Evolutionary conservation across 2,113 vertebrate genomes (phyloP).

Genomic region (Limnothrissa miodon): DNA sequence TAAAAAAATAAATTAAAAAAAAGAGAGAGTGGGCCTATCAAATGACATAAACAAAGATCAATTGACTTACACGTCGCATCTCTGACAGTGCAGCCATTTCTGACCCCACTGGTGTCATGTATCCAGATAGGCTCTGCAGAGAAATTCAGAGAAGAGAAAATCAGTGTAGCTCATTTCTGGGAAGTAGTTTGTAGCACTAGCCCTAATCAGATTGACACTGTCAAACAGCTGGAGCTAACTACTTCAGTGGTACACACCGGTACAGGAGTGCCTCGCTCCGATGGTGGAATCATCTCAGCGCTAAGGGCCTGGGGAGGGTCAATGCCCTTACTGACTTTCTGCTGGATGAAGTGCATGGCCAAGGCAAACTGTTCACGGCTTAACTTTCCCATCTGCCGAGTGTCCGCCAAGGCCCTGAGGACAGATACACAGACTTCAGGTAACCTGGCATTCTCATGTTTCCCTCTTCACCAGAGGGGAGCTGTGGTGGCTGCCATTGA

Average conservation of each 20-base stretch:
- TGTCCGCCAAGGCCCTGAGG: slow-evolving; percentile 91
- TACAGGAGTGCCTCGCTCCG: slow-evolving; percentile 83
- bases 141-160: slow-evolving; percentile 36
- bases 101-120: slow-evolving; percentile 83
- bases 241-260: slow-evolving; percentile 69
- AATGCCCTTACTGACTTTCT: slow-evolving; percentile 93
- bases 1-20: background rate
- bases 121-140: slow-evolving; percentile 82
- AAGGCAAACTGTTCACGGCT: slow-evolving; percentile 93
- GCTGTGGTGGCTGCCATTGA: background rate
- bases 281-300: slow-evolving; percentile 92
- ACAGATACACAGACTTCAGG: background rate
- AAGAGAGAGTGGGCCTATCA: background rate
- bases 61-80: slow-evolving; percentile 84
- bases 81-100: slow-evolving; percentile 84
- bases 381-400: slow-evolving; percentile 90
- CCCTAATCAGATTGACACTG: background rate
- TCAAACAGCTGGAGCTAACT: background rate
- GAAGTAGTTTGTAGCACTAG: background rate
- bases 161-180: background rate
- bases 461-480: background rate
- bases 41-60: background rate
- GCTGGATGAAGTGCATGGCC: slow-evolving; percentile 96
- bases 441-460: background rate
- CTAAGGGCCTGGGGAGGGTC: slow-evolving; percentile 89